Evolutionary conservation across 2,797 vertebrate genomes (phyloP), one percentile per base, ranked within the genome.

Genomic region (Aplochiton taeniatus): DNA sequence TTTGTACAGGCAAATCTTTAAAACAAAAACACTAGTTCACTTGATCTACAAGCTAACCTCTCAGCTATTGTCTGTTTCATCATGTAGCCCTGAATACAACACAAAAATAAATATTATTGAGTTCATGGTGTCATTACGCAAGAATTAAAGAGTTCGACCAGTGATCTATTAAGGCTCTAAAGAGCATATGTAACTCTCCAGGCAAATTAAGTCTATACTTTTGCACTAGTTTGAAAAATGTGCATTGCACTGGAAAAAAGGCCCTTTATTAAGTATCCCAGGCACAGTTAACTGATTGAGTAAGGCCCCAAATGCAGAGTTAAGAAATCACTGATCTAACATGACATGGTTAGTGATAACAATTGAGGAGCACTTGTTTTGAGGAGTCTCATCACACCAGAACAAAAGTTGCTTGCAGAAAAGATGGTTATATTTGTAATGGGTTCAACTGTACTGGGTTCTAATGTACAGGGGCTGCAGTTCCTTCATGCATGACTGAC

Each of bases 401-500:
- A 79, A 76, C 63, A 69, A 63, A 14, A 12, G 63, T 69, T 66
- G 64, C 72, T 64, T 69, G 52, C 63, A 43, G 47, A 68, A 55
- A 66, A 19, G 31, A 66, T 31, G 31, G 31, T 31, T 31, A 31
- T 31, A 31, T 31, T 31, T 31, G 31, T 31, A 31, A 31, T 6
- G 31, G 31, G 31, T 31, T 31, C 31, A 31, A 31, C n/a, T n/a
- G n/a, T n/a, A 31, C 31, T 3, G 31, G 31, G 31, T 55, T 71
- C 54, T 11, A 42, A 65, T 11, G 0, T 18, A 46, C 46, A 18
- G 10, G 57, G 17, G n/a, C 11, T 16, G 9, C 58, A 43, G 73
- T 61, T 81, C 71, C 58, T 73, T 80, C 78, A 78, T 83, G 82
- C 82, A 75, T 69, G 45, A 55, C 54, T 68, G 57, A 66, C 50